Percentiles rank a stretch among this genome's conserved stretches.
Evolutionary conservation across 1,140 invertebrate genomes (phyloP).

Genomic region (Holcopasites calliopsidis): DNA sequence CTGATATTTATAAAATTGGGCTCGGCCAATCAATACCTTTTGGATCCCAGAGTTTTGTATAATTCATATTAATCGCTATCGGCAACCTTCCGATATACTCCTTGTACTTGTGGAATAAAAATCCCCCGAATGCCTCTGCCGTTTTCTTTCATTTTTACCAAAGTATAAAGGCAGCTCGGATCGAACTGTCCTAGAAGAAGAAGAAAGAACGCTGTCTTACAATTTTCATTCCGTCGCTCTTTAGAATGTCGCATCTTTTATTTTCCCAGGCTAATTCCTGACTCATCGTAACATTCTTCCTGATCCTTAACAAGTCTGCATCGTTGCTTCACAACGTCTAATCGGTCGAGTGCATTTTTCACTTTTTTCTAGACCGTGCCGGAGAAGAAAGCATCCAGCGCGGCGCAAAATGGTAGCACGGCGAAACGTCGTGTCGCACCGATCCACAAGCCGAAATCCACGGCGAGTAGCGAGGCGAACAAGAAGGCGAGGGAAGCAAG

Average conservation of each 20-base stretch:
- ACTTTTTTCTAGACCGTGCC: constrained; percentile 56
- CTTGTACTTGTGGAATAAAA: constrained; percentile 30
- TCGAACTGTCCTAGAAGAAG: background rate
- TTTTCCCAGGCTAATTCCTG: no score
- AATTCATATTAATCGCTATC: constrained; percentile 30
- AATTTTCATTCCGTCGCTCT: background rate
- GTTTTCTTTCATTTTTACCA: background rate
- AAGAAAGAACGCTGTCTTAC: background rate
- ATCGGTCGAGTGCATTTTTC: background rate
- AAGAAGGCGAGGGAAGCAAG: constrained; percentile 82
- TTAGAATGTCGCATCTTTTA: background rate
- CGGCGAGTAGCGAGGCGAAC: constrained; percentile 76
- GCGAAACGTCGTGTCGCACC: constrained; percentile 67
- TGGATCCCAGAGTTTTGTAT: constrained; percentile 24
- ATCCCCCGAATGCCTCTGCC: background rate
- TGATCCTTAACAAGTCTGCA: background rate
- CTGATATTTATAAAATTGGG: constrained; percentile 61
- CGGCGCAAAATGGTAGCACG: constrained; percentile 66
- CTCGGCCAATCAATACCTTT: constrained; percentile 39
- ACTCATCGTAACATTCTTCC: background rate
- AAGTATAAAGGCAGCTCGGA: background rate
- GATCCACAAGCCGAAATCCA: constrained; percentile 77
- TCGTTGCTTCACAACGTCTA: background rate
- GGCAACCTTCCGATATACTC: background rate
- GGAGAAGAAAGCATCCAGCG: constrained; percentile 53